Evolutionary conservation across 2,888 invertebrate species (phyloP).

Genomic region (Agonopterix alstromeriana): DNA sequence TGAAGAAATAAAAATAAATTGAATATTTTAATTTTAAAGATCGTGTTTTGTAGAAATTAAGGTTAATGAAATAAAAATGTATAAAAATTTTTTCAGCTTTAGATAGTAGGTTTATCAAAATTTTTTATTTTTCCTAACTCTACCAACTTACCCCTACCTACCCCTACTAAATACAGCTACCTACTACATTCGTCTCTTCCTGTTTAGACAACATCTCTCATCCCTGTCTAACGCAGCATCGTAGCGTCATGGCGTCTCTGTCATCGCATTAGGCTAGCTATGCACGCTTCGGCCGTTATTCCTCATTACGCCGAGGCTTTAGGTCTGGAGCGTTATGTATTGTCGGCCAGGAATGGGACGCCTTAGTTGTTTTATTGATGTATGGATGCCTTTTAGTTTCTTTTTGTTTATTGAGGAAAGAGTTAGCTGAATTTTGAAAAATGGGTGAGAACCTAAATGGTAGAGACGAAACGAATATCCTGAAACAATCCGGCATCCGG

Average conservation of each 20-base stretch:
- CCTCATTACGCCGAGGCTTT: conserved; percentile 61
- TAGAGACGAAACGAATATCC: too few species aligned
- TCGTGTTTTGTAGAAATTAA: too few species aligned
- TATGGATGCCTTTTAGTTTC: conserved; percentile 9
- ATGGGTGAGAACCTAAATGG: too few species aligned
- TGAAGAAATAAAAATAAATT: too few species aligned
- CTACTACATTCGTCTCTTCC: conserved; percentile 23
- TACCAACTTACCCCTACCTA: background rate
- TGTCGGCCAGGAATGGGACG: conserved; percentile 52
- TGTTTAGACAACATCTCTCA: conserved; percentile 23
- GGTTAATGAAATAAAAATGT: too few species aligned
- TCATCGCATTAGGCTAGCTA: conserved; percentile 47
- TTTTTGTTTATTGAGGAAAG: background rate
- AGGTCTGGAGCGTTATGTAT: conserved; percentile 47
- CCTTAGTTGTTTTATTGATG: conserved; percentile 65
- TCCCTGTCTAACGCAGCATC: conserved; percentile 21
- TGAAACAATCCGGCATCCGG: too few species aligned
- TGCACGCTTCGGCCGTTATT: conserved; percentile 63
- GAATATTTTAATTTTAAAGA: too few species aligned
- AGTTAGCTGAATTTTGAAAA: too few species aligned
- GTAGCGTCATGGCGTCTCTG: conserved; percentile 18
- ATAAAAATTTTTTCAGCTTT: too few species aligned
- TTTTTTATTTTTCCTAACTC: too few species aligned
- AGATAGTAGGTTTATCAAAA: too few species aligned
- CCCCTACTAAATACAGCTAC: background rate